These are phyloP conservation scores for Lamproptera curius DNA, from an alignment of 2,888 invertebrate species.

Conservation along the genomic window DNA sequence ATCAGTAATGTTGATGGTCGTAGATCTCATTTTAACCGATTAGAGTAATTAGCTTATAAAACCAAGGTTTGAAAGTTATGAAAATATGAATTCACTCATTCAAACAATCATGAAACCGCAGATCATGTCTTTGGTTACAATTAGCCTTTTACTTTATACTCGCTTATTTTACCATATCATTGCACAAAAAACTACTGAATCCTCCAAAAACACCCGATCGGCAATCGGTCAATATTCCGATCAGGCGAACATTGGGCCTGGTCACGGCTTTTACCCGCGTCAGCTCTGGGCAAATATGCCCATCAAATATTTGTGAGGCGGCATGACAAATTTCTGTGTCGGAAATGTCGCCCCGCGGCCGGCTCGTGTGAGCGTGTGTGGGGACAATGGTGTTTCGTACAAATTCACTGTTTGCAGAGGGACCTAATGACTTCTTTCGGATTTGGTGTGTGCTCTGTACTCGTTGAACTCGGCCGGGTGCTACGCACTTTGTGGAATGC, in stretches of 20 bases:
- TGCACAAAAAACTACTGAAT: no score
- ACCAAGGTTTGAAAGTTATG: no score
- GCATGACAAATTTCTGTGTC: conserved; percentile 54
- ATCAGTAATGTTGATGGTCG: no score
- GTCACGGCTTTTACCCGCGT: conserved; percentile 65
- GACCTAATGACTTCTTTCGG: conserved; percentile 16
- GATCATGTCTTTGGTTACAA: no score
- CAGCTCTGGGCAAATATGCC: conserved; percentile 45
- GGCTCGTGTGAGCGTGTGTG: conserved; percentile 24
- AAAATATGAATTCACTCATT: no score
- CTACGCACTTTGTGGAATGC: neutral
- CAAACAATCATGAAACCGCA: no score
- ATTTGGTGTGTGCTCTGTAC: conserved; percentile 14
- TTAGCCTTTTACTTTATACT: no score
- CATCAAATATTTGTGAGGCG: conserved; percentile 49
- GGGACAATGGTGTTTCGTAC: conserved; percentile 28
- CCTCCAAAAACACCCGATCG: conserved; percentile 30
- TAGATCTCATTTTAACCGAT: no score
- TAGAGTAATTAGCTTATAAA: no score
- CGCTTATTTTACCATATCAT: no score
- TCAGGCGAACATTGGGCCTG: conserved; percentile 49
- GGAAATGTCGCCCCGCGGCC: conserved; percentile 48
- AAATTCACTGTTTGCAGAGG: conserved; percentile 25
- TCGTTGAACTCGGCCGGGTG: neutral
- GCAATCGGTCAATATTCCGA: conserved; percentile 27